Conservation (phyloP, 2,888 invertebrate species). For the Acrobasis repandana region DNA sequence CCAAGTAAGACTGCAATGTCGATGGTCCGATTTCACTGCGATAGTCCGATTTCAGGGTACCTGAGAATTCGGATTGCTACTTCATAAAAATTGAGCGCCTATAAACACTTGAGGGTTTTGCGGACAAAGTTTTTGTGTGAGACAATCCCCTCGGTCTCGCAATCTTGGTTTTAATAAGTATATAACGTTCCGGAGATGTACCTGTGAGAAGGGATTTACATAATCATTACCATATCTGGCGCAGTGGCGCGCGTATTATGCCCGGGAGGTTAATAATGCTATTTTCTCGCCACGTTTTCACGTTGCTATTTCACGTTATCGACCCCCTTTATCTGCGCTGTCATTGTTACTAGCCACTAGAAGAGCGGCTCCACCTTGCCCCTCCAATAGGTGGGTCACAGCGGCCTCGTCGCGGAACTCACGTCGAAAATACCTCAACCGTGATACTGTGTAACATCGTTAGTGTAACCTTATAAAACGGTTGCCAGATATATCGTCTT, state of each 20-base stretch:
- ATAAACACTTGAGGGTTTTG: constrained; percentile 65
- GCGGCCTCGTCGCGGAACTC: constrained; percentile 25
- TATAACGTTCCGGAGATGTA: constrained; percentile 80
- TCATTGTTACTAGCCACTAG: constrained; percentile 79
- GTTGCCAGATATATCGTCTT: constrained; percentile 2
- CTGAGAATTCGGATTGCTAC: constrained; percentile 74
- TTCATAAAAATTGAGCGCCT: constrained; percentile 71
- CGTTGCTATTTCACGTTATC: constrained; percentile 81
- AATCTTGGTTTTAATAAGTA: constrained; percentile 83
- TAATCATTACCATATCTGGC: constrained; percentile 84
- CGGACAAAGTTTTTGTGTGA: constrained; percentile 68
- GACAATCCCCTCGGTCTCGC: constrained; percentile 69
- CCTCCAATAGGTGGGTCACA: constrained; percentile 44
- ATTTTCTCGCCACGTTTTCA: constrained; percentile 83
- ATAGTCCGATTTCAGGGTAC: constrained; percentile 76
- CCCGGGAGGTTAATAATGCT: constrained; percentile 83
- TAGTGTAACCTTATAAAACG: constrained; percentile 18
- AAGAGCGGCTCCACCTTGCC: constrained; percentile 62
- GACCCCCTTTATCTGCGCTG: constrained; percentile 78
- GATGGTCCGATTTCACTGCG: constrained; percentile 78
- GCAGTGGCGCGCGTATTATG: constrained; percentile 81
- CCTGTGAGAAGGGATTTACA: constrained; percentile 82
- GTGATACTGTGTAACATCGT: constrained; percentile 25
- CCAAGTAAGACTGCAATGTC: constrained; percentile 72
- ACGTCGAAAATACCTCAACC: constrained; percentile 28